These are phyloP conservation scores for Zophobas atratus DNA, from an alignment of 1,140 invertebrate species.

Conservation along the genomic window DNA sequence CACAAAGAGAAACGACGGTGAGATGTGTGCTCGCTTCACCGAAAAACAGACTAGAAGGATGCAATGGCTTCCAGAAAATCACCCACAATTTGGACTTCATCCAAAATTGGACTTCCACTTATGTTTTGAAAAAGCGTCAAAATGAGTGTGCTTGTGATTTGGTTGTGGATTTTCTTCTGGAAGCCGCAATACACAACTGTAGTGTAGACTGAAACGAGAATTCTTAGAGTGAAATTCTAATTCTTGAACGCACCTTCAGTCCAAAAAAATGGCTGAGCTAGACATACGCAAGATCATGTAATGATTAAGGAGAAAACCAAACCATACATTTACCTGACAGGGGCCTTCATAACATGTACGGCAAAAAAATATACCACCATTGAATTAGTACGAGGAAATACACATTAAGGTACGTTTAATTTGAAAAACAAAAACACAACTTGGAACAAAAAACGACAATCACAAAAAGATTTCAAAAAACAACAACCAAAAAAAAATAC, in stretches of 20 bases:
- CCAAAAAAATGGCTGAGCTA: slow-evolving; percentile 61
- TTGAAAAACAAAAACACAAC: slow-evolving; percentile 36
- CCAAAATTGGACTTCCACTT: no score
- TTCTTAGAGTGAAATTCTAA: slow-evolving; percentile 54
- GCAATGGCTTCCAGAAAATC: slow-evolving; percentile 20
- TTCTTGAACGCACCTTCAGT: slow-evolving; percentile 64
- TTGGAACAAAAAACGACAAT: slow-evolving; percentile 12
- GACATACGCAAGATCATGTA: slow-evolving; percentile 63
- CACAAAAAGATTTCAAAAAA: slow-evolving; percentile 21
- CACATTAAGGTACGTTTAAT: slow-evolving; percentile 47
- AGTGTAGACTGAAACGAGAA: slow-evolving; percentile 45
- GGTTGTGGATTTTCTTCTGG: neutral
- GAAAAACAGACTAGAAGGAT: slow-evolving; percentile 20
- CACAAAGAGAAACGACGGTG: slow-evolving; percentile 45
- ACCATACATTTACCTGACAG: slow-evolving; percentile 63
- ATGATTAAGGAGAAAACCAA: slow-evolving; percentile 55
- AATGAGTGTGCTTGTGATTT: no score
- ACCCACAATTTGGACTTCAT: neutral
- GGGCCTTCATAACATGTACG: slow-evolving; percentile 61
- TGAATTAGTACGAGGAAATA: slow-evolving; percentile 62
- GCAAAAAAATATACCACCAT: slow-evolving; percentile 65
- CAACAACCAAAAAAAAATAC: neutral
- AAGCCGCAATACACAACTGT: slow-evolving; percentile 1
- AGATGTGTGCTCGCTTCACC: neutral
- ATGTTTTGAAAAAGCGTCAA: no score